Evolutionary conservation across 2,888 invertebrate species (phyloP).

Genomic region (Scaptomyza flava): DNA sequence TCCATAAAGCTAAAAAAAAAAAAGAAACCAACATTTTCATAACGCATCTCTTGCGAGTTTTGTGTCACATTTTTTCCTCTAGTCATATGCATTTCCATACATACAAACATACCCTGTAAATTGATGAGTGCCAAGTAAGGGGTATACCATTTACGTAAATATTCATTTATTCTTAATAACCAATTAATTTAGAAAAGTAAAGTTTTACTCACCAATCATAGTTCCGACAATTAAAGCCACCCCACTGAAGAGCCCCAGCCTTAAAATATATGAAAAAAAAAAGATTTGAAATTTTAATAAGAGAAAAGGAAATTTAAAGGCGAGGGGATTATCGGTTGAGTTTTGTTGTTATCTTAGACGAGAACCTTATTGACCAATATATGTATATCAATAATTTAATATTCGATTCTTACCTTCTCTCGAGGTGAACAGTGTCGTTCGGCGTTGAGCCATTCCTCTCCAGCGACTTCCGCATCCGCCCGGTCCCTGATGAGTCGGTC

Average conservation of each 20-base stretch:
- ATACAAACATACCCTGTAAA: conserved; percentile 3
- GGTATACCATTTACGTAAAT: neutral
- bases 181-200: too few species aligned
- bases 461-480: conserved; percentile 87
- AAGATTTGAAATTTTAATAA: neutral
- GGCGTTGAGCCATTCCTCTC: conserved; percentile 96
- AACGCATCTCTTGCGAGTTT: conserved; percentile 2
- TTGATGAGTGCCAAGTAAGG: neutral
- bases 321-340: too few species aligned
- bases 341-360: neutral
- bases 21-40: neutral
- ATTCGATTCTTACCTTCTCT: conserved; percentile 89
- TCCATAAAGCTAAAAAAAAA: neutral
- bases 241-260: conserved; percentile 99
- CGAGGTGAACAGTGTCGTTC: conserved; percentile 99
- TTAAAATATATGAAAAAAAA: conserved; percentile 15
- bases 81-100: conserved; percentile 1
- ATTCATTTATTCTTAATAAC: too few species aligned
- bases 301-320: neutral
- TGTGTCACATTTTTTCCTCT: conserved; percentile 4
- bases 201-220: conserved; percentile 92
- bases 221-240: conserved; percentile 99
- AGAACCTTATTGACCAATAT: neutral
- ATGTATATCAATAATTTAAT: neutral
- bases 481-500: conserved; percentile 85